Evolutionary conservation across 2,113 vertebrate genomes (phyloP).

Genomic region (Aramus guarauna): DNA sequence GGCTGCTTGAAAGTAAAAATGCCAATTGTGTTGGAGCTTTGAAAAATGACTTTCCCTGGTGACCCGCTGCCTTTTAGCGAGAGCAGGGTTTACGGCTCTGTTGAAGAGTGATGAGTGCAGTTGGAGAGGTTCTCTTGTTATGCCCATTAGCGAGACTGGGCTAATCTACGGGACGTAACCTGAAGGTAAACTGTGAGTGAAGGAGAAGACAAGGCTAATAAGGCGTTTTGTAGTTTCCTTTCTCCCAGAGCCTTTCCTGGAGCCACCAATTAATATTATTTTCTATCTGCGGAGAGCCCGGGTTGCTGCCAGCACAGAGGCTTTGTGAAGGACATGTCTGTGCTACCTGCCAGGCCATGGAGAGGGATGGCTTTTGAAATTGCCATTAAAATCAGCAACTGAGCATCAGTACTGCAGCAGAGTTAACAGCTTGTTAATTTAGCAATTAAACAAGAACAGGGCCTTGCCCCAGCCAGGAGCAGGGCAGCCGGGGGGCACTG

Average conservation of each 20-base stretch:
- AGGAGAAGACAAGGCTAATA: constrained; percentile 28
- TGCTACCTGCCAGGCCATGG: neutral
- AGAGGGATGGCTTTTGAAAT: neutral
- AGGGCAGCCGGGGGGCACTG: neutral
- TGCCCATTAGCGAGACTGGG: constrained; percentile 57
- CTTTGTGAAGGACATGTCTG: neutral
- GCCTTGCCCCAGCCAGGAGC: neutral
- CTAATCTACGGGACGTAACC: constrained; percentile 26
- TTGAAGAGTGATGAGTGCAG: constrained; percentile 46
- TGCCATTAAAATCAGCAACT: neutral
- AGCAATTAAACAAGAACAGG: neutral
- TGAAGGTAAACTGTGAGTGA: constrained; percentile 54
- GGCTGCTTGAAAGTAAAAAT: constrained; percentile 55
- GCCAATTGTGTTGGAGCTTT: constrained; percentile 57
- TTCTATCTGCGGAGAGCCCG: neutral
- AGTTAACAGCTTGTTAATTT: neutral
- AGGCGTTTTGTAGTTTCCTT: constrained; percentile 9
- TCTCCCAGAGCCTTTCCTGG: neutral
- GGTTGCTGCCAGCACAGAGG: neutral
- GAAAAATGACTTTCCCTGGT: constrained; percentile 64
- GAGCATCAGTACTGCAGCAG: neutral
- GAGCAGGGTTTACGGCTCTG: constrained; percentile 43
- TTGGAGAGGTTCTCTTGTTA: constrained; percentile 48
- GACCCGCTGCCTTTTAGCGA: constrained; percentile 60
- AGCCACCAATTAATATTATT: constrained; percentile 38